phyloP scores from a whole-genome alignment of 2,113 vertebrate genomes.

The Physeter macrocephalus region DNA sequence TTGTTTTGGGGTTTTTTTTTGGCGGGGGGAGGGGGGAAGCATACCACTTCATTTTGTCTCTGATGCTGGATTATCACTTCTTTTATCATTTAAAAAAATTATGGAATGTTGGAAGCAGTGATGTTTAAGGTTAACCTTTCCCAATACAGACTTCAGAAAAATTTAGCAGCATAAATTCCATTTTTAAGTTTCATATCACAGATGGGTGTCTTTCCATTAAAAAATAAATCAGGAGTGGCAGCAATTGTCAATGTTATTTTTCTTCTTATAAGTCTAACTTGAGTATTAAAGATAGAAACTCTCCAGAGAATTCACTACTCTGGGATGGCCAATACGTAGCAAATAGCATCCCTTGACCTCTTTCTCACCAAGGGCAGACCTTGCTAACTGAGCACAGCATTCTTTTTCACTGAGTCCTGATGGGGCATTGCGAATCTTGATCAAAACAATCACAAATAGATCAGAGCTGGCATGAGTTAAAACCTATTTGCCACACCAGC shows the following conservation, averaged over 20 bases:
- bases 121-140: conserved; percentile 32
- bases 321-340: background rate
- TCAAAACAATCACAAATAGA: background rate
- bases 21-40: accelerated
- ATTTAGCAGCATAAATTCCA: conserved; percentile 47
- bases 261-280: conserved; percentile 16
- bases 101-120: background rate
- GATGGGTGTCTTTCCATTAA: conserved; percentile 61
- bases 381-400: background rate
- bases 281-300: conserved; percentile 20
- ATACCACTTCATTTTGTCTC: background rate
- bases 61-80: background rate
- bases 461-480: background rate
- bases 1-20: background rate
- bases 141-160: background rate
- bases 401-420: background rate
- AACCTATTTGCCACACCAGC: background rate
- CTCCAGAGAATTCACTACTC: background rate
- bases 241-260: conserved; percentile 52
- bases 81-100: background rate
- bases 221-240: conserved; percentile 44
- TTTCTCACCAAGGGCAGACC: background rate
- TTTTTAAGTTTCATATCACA: conserved; percentile 59
- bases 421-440: background rate
- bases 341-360: background rate